phyloP scores from a whole-genome alignment of 1,140 invertebrate species.

The Drosophila santomea region DNA sequence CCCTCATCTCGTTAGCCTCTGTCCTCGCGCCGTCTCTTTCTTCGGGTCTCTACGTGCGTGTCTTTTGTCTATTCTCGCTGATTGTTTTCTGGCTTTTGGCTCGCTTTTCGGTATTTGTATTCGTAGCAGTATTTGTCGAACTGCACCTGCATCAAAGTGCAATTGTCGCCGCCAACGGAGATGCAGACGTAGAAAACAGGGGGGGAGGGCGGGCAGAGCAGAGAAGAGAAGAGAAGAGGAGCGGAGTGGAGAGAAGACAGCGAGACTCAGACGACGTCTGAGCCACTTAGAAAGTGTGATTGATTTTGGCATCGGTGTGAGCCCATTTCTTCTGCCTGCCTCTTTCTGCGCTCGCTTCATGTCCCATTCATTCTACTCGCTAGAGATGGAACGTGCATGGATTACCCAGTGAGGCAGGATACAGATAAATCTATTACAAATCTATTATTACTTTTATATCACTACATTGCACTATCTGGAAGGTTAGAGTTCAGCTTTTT shows the following conservation, averaged over 20 bases:
- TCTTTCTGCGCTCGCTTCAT: conserved; percentile 37
- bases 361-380: conserved; percentile 62
- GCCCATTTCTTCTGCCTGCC: conserved; percentile 58
- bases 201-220: not conserved
- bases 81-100: conserved; percentile 46
- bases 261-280: conserved; percentile 33
- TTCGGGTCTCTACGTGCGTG: conserved; percentile 25
- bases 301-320: conserved; percentile 78
- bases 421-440: no score
- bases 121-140: conserved; percentile 16
- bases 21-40: not conserved
- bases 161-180: conserved; percentile 42
- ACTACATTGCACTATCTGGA: no score
- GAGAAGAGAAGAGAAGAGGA: no score
- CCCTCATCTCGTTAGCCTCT: not conserved
- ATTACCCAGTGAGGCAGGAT: not conserved
- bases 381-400: conserved; percentile 40
- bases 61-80: conserved; percentile 48
- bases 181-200: conserved; percentile 4
- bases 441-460: no score
- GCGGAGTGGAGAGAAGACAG: not conserved
- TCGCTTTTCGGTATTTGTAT: conserved; percentile 33
- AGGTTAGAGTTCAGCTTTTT: no score
- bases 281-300: conserved; percentile 82
- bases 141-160: conserved; percentile 57